Conservation (phyloP, 2,888 invertebrate genomes). For the Acrobasis suavella region DNA sequence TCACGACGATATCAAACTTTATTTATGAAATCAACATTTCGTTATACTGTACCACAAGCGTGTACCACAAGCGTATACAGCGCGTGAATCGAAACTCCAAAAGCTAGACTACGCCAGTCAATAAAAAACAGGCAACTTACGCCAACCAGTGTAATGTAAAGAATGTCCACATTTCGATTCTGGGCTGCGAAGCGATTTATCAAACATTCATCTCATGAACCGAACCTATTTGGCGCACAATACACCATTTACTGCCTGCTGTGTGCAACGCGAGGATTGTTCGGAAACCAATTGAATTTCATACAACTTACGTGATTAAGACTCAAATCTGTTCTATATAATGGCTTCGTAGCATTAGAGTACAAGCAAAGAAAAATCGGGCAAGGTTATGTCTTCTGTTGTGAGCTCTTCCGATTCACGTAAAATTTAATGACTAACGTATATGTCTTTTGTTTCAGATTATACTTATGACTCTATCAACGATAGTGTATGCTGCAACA, state of each 20-base stretch:
- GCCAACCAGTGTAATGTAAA: not conserved
- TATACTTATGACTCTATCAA: not conserved
- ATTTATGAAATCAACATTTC: too few relatives aligned
- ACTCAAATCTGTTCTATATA: not conserved
- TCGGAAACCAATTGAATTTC: constrained; percentile 3
- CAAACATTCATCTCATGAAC: constrained; percentile 1
- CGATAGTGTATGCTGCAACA: not conserved
- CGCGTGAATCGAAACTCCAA: too few relatives aligned
- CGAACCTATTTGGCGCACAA: not conserved
- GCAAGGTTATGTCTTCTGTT: too few relatives aligned
- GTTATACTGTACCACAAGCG: too few relatives aligned
- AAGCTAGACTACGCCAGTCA: too few relatives aligned
- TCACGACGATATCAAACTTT: too few relatives aligned
- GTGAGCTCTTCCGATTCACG: too few relatives aligned
- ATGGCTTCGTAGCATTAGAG: not conserved
- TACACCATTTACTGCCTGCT: not conserved
- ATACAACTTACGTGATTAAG: not conserved
- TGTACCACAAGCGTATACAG: too few relatives aligned
- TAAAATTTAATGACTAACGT: too few relatives aligned
- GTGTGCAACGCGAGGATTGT: not conserved
- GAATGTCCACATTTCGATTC: not conserved
- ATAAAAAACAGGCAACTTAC: not conserved
- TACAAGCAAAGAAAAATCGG: not conserved
- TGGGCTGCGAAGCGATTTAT: not conserved
- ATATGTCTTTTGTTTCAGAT: constrained; percentile 13